Percentiles rank a stretch among this genome's conserved stretches.
Evolutionary conservation across 1,140 invertebrate genomes (phyloP).

Genomic region (Dolichoris vasculosae): DNA sequence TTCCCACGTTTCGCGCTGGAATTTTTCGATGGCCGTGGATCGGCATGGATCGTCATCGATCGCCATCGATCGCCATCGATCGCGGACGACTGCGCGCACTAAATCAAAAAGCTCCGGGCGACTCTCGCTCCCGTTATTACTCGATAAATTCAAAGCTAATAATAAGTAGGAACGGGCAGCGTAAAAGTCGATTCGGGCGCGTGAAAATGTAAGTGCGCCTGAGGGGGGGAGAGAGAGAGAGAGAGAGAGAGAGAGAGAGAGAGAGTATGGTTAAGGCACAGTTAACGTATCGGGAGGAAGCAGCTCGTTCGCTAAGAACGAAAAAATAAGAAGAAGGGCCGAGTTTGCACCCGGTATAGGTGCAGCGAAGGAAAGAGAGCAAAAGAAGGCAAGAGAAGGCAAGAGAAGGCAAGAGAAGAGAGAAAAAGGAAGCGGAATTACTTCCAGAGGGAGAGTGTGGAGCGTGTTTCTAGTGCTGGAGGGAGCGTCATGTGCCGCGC

Average conservation of each 20-base stretch:
- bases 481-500: slow-evolving; percentile 26
- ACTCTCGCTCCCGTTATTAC: slow-evolving; percentile 6
- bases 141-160: slow-evolving; percentile 42
- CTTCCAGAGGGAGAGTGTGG: slow-evolving; percentile 41
- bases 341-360: slow-evolving; percentile 4
- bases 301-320: neutral
- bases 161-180: slow-evolving; percentile 7
- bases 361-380: neutral
- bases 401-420: no score
- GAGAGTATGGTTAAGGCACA: no score
- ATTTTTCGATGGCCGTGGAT: slow-evolving; percentile 21
- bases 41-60: neutral
- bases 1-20: neutral
- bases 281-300: no score
- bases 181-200: neutral
- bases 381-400: no score
- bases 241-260: neutral
- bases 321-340: slow-evolving; percentile 1
- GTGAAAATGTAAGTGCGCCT: neutral
- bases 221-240: neutral
- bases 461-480: slow-evolving; percentile 32
- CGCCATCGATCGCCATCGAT: neutral
- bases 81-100: neutral
- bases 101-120: slow-evolving; percentile 34
- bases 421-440: slow-evolving; percentile 37